These are phyloP conservation scores for Pampusana beccarii DNA, from an alignment of 2,113 vertebrate species.

Conservation along the genomic window DNA sequence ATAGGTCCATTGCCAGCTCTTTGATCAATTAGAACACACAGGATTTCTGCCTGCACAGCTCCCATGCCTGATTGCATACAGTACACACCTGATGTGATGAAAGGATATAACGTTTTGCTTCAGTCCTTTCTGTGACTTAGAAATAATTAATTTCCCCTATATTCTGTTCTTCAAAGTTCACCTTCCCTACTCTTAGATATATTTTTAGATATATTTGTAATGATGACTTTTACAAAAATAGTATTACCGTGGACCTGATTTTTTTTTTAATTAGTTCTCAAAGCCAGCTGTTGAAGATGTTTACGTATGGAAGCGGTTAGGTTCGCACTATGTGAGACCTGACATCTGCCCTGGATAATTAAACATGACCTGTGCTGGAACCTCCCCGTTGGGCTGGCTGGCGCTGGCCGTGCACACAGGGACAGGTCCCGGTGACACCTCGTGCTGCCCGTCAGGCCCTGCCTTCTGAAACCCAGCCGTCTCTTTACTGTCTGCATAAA, in stretches of 20 bases:
- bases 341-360: rapidly evolving
- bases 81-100: not conserved
- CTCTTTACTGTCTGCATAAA: not conserved
- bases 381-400: not conserved
- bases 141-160: not conserved
- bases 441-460: not conserved
- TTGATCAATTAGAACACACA: rapidly evolving
- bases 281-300: not conserved
- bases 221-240: not conserved
- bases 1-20: not conserved
- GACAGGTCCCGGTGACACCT: not conserved
- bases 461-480: not conserved
- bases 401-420: rapidly evolving
- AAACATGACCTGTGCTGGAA: rapidly evolving
- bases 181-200: not conserved
- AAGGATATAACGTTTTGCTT: not conserved
- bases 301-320: too few relatives aligned
- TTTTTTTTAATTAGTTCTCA: not conserved
- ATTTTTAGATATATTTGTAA: not conserved
- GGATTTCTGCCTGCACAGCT: not conserved
- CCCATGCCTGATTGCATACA: not conserved
- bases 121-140: not conserved
- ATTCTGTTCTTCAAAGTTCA: not conserved
- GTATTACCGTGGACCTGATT: not conserved
- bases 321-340: not conserved